Percentiles rank a stretch among this genome's conserved stretches.
phyloP scores from a whole-genome alignment of 2,113 vertebrate species.

The Pygoscelis antarcticus region DNA sequence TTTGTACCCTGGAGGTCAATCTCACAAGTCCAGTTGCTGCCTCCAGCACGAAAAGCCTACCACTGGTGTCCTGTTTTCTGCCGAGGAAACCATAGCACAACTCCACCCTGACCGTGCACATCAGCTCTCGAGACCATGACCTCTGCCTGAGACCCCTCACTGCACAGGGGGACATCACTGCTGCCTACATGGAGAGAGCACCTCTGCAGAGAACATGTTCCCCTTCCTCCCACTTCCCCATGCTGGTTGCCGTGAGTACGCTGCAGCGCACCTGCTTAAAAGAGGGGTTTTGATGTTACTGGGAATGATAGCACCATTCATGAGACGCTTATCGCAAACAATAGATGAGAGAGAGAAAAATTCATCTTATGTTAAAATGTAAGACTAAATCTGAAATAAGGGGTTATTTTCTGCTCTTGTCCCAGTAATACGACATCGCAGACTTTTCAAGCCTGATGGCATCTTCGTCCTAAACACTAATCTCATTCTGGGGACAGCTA shows the following conservation, averaged over 20 bases:
- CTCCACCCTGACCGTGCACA: neutral
- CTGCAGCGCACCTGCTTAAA: neutral
- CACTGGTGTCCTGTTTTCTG: neutral
- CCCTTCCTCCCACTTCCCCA: neutral
- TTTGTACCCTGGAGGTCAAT: neutral
- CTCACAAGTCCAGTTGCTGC: neutral
- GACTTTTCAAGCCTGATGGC: neutral
- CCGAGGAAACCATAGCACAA: neutral
- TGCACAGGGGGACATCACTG: no score
- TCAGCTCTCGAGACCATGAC: fast-evolving
- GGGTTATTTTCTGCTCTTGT: neutral
- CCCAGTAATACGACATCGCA: neutral
- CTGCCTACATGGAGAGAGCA: fast-evolving
- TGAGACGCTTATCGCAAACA: neutral
- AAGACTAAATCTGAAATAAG: neutral
- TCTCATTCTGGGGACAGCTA: neutral
- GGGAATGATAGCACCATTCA: neutral
- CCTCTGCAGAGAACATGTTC: fast-evolving
- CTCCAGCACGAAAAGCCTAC: neutral
- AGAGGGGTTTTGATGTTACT: neutral
- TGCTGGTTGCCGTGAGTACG: fast-evolving
- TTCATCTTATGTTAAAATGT: neutral
- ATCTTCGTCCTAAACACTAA: neutral
- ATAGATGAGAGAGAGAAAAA: neutral
- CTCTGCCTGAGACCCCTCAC: neutral